A percentile compares a stretch with the other conserved stretches of the same genome.
Evolutionary conservation across 2,888 invertebrate species (phyloP).

Genomic region (Conus canariensis): DNA sequence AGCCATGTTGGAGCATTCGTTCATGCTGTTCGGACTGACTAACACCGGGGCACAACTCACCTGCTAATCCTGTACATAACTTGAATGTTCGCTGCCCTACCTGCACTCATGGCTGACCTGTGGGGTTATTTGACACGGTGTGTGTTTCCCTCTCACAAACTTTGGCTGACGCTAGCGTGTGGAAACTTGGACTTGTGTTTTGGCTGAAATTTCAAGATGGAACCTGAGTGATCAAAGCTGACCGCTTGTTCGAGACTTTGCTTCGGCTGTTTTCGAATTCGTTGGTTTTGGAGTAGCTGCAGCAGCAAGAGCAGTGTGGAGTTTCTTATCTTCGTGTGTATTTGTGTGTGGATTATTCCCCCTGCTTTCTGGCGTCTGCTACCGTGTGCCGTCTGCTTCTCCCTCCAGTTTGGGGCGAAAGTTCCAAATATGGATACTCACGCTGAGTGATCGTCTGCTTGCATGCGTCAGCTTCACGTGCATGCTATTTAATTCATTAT

Average conservation of each 20-base stretch:
- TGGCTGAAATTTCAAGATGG: not conserved
- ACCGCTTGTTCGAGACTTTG: not conserved
- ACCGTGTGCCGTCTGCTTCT: slow-evolving; percentile 13
- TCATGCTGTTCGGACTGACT: not conserved
- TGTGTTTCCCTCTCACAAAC: not conserved
- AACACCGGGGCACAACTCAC: not conserved
- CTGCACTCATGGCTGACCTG: not conserved
- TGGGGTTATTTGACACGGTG: not conserved
- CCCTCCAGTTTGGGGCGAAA: not conserved
- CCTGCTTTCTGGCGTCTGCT: slow-evolving; percentile 7
- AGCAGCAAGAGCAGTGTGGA: not conserved
- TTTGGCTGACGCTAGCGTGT: not conserved
- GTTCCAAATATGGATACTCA: slow-evolving; percentile 37
- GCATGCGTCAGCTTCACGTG: slow-evolving; percentile 26
- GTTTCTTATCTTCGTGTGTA: slow-evolving; percentile 7
- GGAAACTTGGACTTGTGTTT: not conserved
- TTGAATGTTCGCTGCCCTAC: not conserved
- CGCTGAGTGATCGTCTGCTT: slow-evolving; percentile 23
- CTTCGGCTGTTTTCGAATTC: not conserved
- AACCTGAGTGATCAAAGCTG: not conserved
- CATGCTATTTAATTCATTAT: not conserved
- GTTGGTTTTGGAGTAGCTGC: not conserved
- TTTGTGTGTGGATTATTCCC: not conserved
- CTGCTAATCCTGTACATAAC: not conserved
- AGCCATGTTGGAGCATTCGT: not conserved